phyloP scores from a whole-genome alignment of 2,888 invertebrate genomes.

The Keiferia lycopersicella region DNA sequence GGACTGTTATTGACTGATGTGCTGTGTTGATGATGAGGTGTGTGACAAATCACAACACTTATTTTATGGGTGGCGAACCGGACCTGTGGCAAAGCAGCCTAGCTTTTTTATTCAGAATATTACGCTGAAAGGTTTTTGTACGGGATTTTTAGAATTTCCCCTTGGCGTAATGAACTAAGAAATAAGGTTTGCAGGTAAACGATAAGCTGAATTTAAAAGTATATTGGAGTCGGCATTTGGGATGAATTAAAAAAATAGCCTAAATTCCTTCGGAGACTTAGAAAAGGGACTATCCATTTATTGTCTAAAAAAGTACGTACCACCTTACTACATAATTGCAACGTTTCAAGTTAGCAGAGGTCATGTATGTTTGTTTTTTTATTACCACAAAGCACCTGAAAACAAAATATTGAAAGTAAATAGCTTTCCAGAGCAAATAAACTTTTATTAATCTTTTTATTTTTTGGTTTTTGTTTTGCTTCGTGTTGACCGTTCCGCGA shows the following conservation, averaged over 20 bases:
- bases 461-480: not conserved
- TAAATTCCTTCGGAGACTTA: not conserved
- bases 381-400: too few species aligned
- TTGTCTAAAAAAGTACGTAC: too few species aligned
- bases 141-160: constrained; percentile 36
- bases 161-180: constrained; percentile 47
- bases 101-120: constrained; percentile 55
- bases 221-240: not conserved
- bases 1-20: too few species aligned
- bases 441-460: not conserved
- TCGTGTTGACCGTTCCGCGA: not conserved
- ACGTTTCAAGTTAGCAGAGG: too few species aligned
- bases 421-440: not conserved
- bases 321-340: too few species aligned
- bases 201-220: constrained; percentile 33
- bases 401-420: too few species aligned
- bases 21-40: too few species aligned
- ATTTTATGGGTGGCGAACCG: too few species aligned
- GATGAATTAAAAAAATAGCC: not conserved
- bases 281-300: not conserved
- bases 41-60: too few species aligned
- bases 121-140: constrained; percentile 47
- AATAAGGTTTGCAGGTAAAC: constrained; percentile 48
- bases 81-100: too few species aligned
- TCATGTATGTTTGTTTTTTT: too few species aligned